phyloP scores from a whole-genome alignment of 2,888 invertebrate species.

The Eristalinus sepulchralis region DNA sequence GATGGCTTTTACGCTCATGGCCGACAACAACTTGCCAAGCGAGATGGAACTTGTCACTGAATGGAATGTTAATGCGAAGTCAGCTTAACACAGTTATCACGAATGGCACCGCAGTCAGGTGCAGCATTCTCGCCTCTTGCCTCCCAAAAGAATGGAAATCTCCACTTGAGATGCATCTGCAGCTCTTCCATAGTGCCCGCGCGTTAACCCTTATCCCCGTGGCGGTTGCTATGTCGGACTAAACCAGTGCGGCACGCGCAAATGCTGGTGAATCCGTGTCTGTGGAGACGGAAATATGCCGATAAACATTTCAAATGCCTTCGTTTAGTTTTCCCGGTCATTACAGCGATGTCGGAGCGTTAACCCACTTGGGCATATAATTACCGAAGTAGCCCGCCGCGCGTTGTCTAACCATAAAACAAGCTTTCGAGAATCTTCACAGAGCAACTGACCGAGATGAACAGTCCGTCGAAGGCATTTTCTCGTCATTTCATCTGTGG shows the following conservation, averaged over 20 bases:
- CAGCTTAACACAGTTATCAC: background rate
- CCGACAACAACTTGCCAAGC: background rate
- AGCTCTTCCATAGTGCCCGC: background rate
- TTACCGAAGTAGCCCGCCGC: conserved; percentile 12
- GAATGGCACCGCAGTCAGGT: background rate
- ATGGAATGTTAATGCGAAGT: background rate
- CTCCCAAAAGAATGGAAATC: too few relatives aligned
- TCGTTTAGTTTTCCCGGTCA: background rate
- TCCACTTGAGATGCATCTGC: background rate
- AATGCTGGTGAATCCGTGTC: background rate
- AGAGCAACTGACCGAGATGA: background rate
- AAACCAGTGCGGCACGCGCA: background rate
- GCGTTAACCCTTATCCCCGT: background rate
- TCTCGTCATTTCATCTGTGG: background rate
- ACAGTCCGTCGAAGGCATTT: background rate
- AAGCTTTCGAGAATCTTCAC: background rate
- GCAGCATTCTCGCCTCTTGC: background rate
- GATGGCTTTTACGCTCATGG: background rate
- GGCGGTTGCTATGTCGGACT: background rate
- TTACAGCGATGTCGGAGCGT: conserved; percentile 11
- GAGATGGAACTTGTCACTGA: background rate
- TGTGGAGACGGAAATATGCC: background rate
- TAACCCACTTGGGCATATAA: conserved; percentile 30
- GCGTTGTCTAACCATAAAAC: background rate
- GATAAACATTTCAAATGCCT: background rate